Percentiles rank a stretch among this genome's conserved stretches.
These are phyloP conservation scores for Cyprinella venusta DNA, from an alignment of 2,797 vertebrate species.

Conservation along the genomic window DNA sequence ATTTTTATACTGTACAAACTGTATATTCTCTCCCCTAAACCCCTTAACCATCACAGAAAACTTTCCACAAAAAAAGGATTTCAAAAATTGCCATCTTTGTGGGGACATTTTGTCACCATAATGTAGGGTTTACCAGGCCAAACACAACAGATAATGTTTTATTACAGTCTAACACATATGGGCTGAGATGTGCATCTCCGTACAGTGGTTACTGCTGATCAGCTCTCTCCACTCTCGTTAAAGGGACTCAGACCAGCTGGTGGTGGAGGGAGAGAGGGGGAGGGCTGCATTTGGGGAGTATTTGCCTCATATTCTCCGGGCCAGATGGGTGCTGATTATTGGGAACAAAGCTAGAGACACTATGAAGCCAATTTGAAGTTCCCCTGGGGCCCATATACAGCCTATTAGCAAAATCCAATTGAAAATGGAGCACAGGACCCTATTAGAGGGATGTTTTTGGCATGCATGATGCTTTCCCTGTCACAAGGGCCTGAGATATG, in stretches of 20 bases:
- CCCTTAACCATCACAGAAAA: too few species aligned
- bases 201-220: conserved; percentile 65
- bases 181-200: conserved; percentile 34
- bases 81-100: too few species aligned
- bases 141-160: conserved; percentile 8
- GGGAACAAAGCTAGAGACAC: conserved; percentile 62
- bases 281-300: conserved; percentile 47
- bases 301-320: conserved; percentile 61
- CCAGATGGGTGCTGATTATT: conserved; percentile 69
- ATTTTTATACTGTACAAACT: too few species aligned
- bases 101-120: too few species aligned
- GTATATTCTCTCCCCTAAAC: too few species aligned
- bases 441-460: conserved; percentile 56
- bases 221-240: conserved; percentile 60
- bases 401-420: conserved; percentile 67
- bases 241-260: conserved; percentile 62
- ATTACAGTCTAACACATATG: conserved; percentile 31
- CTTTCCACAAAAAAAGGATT: too few species aligned
- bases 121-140: too few species aligned
- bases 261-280: conserved; percentile 42
- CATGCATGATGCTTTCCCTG: conserved; percentile 55
- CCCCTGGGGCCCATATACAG: conserved; percentile 59
- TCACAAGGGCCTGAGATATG: conserved; percentile 48
- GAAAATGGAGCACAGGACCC: conserved; percentile 62
- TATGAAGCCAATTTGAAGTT: conserved; percentile 63